A percentile compares a stretch with the other conserved stretches of the same genome.
phyloP scores from a whole-genome alignment of 1,140 invertebrate genomes.

The Anthonomus grandis region DNA sequence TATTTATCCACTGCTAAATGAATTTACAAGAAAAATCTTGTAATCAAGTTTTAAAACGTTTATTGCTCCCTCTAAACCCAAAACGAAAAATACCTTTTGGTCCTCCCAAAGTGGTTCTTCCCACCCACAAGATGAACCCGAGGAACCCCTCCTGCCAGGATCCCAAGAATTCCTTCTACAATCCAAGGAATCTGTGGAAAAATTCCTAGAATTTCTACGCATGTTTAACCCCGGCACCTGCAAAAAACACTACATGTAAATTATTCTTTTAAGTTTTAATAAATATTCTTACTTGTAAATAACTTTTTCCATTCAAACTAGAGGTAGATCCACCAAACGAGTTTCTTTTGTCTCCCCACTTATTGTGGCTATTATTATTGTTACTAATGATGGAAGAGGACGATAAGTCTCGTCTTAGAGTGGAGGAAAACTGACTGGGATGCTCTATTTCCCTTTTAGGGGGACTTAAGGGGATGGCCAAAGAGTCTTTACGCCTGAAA shows the following conservation, averaged over 20 bases:
- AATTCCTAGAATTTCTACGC: constrained; percentile 49
- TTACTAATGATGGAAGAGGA: constrained; percentile 52
- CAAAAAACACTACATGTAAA: no score
- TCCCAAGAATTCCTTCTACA: constrained; percentile 68
- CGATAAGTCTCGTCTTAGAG: constrained; percentile 57
- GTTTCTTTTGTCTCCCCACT: constrained; percentile 47
- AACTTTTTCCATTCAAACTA: constrained; percentile 45
- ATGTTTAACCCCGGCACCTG: constrained; percentile 32
- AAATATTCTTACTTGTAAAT: constrained; percentile 30
- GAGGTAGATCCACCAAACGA: constrained; percentile 46
- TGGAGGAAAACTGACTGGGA: constrained; percentile 64
- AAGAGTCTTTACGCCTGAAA: constrained; percentile 51
- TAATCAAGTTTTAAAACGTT: no score
- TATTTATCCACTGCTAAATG: no score
- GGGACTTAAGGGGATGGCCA: constrained; percentile 55
- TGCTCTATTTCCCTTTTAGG: constrained; percentile 59
- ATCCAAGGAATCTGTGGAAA: constrained; percentile 70
- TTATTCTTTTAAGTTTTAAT: no score
- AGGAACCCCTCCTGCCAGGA: constrained; percentile 58
- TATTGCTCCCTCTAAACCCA: background rate
- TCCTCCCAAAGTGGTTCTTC: constrained; percentile 54
- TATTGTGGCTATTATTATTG: constrained; percentile 34
- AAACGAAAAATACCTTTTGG: constrained; percentile 25
- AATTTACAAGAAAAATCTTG: background rate
- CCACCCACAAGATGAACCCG: constrained; percentile 51